phyloP scores from a whole-genome alignment of 1,140 invertebrate species.

The Habropoda laboriosa region DNA sequence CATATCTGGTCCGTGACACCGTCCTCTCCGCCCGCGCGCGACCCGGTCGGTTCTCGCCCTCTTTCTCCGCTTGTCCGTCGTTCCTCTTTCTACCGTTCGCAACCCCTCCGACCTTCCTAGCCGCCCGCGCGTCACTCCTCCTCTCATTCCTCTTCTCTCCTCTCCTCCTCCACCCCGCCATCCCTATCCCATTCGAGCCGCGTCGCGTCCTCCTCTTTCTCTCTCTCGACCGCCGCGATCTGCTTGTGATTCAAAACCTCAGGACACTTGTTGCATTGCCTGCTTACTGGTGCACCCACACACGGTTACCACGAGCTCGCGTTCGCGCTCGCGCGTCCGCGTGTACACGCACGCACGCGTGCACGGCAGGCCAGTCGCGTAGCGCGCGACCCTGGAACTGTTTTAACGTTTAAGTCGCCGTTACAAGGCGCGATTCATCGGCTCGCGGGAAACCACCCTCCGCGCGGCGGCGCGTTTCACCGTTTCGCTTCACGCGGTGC shows the following conservation, averaged over 20 bases:
- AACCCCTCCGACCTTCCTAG: conserved; percentile 44
- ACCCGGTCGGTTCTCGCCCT: conserved; percentile 45
- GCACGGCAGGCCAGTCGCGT: conserved; percentile 19
- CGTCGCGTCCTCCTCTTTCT: conserved; percentile 64
- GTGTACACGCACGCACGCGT: conserved; percentile 24
- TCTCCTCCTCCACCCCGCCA: conserved; percentile 56
- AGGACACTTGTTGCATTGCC: conserved; percentile 82
- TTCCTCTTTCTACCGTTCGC: conserved; percentile 57
- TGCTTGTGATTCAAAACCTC: conserved; percentile 83
- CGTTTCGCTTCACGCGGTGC: not conserved
- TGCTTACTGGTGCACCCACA: conserved; percentile 76
- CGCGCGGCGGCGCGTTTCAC: not conserved
- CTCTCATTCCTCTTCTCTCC: no score
- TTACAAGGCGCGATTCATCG: conserved; percentile 72
- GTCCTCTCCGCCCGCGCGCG: conserved; percentile 29
- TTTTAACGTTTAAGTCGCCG: conserved; percentile 74
- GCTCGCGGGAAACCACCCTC: conserved; percentile 41
- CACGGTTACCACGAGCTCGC: conserved; percentile 9
- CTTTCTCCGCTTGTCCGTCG: conserved; percentile 59
- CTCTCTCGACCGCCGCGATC: conserved; percentile 73
- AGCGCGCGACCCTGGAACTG: conserved; percentile 53
- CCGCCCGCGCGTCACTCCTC: no score
- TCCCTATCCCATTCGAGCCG: conserved; percentile 70
- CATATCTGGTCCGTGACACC: conserved; percentile 66
- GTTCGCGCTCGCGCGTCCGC: no score